Evolutionary conservation across 35 echinoderm and acorn worm species (phyloP).

Genomic region (Ophiothrix spiculata): DNA sequence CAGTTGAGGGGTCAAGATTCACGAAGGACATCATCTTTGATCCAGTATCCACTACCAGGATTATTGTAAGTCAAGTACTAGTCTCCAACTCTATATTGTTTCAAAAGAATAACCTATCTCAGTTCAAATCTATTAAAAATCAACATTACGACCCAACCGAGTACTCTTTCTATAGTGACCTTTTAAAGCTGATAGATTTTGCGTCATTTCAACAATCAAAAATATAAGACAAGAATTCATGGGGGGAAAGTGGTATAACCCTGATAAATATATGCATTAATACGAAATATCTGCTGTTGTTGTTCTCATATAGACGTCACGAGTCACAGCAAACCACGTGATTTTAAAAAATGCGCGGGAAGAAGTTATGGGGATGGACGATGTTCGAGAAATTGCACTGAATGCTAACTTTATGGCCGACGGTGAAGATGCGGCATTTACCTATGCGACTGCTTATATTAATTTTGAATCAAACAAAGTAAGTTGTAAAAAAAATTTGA

Average conservation of each 20-base stretch:
- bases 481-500: background rate
- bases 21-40: background rate
- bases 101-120: no score
- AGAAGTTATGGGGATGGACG: constrained; percentile 5
- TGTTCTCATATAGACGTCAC: constrained; percentile 13
- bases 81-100: background rate
- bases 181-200: no score
- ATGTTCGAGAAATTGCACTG: background rate
- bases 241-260: no score
- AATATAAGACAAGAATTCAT: no score
- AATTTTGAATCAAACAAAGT: constrained; percentile 27
- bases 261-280: no score
- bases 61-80: background rate
- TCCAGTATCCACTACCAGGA: background rate
- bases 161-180: no score
- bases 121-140: no score
- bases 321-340: background rate
- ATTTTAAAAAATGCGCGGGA: background rate
- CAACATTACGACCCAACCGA: no score
- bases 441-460: background rate
- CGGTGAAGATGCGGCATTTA: constrained; percentile 24
- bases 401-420: background rate
- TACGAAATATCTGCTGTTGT: no score
- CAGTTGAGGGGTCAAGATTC: background rate
- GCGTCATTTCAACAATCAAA: no score